Evolutionary conservation across 1,140 invertebrate species (phyloP).

Genomic region (Drosophila yakuba): DNA sequence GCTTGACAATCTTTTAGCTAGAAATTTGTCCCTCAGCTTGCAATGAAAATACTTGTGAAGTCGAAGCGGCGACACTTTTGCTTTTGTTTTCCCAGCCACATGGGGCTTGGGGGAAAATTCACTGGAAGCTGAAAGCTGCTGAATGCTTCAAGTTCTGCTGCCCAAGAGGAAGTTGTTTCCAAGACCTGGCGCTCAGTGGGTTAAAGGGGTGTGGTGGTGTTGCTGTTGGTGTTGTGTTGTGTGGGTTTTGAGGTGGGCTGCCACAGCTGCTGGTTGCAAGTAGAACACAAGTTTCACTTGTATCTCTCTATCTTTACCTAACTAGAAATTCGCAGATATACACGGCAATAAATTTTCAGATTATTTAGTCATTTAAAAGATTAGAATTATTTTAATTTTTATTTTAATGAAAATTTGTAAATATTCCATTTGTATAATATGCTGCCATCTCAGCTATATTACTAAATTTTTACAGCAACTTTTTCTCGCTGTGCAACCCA

Average conservation of each 20-base stretch:
- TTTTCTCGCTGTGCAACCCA: neutral
- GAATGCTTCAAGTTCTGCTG: too few relatives aligned
- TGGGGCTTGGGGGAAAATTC: constrained; percentile 14
- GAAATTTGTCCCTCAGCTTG: constrained; percentile 57
- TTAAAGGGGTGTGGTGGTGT: neutral
- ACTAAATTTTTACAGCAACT: neutral
- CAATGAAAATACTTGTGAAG: constrained; percentile 48
- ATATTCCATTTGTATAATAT: too few relatives aligned
- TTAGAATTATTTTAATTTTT: neutral
- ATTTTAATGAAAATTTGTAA: too few relatives aligned
- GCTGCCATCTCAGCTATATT: too few relatives aligned
- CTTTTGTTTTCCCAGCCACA: constrained; percentile 56
- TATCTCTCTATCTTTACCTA: constrained; percentile 15
- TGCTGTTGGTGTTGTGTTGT: neutral
- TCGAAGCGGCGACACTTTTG: constrained; percentile 64
- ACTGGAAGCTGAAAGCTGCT: constrained; percentile 16
- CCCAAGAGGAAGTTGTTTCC: constrained; percentile 30
- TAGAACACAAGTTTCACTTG: constrained; percentile 58
- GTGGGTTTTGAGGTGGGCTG: constrained; percentile 21
- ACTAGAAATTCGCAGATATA: constrained; percentile 24
- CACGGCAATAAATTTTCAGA: neutral
- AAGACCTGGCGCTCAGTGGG: constrained; percentile 23
- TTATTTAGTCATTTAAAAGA: neutral
- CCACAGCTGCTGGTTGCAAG: constrained; percentile 56
- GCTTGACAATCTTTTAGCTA: constrained; percentile 65